phyloP scores from a whole-genome alignment of 1,140 invertebrate species.

The Dolichoris vasculosae region DNA sequence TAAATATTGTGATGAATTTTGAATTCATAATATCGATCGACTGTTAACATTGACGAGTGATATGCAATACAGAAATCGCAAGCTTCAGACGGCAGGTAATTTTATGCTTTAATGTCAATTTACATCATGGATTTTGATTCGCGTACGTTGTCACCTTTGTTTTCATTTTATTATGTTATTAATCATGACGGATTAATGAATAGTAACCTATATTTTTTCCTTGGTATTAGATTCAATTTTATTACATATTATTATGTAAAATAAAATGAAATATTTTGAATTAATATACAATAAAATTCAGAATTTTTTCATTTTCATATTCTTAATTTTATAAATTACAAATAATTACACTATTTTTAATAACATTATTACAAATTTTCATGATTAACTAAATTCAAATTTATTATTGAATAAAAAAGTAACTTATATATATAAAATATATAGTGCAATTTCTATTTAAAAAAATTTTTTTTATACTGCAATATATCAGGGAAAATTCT shows the following conservation, averaged over 20 bases:
- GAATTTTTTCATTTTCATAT: not conserved
- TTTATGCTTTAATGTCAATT: conserved; percentile 34
- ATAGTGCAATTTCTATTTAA: too few species aligned
- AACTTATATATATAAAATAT: too few species aligned
- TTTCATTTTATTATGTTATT: conserved; percentile 13
- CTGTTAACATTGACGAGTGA: not conserved
- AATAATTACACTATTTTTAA: not conserved
- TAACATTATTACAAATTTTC: too few species aligned
- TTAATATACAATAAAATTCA: not conserved
- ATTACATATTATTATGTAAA: conserved; percentile 1
- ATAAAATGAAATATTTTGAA: not conserved
- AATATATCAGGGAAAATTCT: too few species aligned
- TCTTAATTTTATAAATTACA: not conserved
- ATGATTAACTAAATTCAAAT: too few species aligned
- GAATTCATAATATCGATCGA: not conserved
- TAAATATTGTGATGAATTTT: conserved; percentile 15
- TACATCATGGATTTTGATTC: not conserved
- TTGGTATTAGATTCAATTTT: not conserved
- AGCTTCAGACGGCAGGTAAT: conserved; percentile 4
- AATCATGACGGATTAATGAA: conserved; percentile 26
- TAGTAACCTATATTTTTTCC: not conserved
- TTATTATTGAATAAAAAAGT: too few species aligned
- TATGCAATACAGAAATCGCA: not conserved
- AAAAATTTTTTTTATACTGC: too few species aligned
- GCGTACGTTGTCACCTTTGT: conserved; percentile 6